Base-by-base conservation (phyloP, 1,140 invertebrate species). In the Trichonephila clavata region DNA sequence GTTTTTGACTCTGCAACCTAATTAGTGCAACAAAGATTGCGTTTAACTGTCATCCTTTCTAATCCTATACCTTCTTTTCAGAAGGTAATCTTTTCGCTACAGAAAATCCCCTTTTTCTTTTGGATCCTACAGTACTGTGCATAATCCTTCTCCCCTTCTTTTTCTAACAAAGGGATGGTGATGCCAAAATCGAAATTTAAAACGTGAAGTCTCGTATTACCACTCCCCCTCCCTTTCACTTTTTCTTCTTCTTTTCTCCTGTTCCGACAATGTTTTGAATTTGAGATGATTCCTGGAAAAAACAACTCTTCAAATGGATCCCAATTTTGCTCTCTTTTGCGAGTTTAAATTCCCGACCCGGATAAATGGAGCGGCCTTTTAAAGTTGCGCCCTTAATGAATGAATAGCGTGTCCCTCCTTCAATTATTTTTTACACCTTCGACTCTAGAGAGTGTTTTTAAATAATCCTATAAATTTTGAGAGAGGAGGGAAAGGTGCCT, bases 11-110 rank as follows among this genome's bases (percentile, higher is more conserved):
- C 20, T 86, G 43, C 84, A 21, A 5, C 84, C 60, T 86, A 86
- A 86, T 86, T 86, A 86, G 84, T 39, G 18, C 84, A 32, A 60
- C 84, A 61, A 61, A 16, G 84, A 86, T 61, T 65, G 60, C 32
- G n/a, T 86, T 86, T 86, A 60, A 86, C 50, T 59, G 83, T 59
- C 57, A 7, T 61, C 60, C 27, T n/a, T 24, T 59, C 18, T 86
- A 86, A 86, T 86, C 84, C 84, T 16, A 20, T 86, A 14, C 60
- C 24, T 63, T 63, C 59, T 86, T 86, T 86, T 21, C 60, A n/a
- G 84, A 20, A 86, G 27, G 57, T 86, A 63, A 86, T 86, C 84
- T 86, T 86, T 86, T 86, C 60, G 60, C 63, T 86, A 86, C 60
- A 86, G 60, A 83, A 83, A 86, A 60, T 32, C 60, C n/a, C 60